Evolutionary conservation across 2,888 invertebrate genomes (phyloP).

Genomic region (Habrosyne pyritoides): DNA sequence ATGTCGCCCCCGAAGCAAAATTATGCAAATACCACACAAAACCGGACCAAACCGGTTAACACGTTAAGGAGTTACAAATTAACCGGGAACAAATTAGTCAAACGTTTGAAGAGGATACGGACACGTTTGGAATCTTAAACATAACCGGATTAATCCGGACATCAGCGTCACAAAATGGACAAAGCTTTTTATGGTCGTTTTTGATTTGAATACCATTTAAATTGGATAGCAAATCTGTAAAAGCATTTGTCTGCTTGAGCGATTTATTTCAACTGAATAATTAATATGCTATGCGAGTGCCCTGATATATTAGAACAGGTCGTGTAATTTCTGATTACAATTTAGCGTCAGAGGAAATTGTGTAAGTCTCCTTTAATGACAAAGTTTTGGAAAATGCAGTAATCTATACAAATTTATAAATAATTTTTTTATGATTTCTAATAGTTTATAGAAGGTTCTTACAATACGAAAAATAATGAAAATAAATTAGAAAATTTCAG

Average conservation of each 20-base stretch:
- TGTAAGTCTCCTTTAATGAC: neutral
- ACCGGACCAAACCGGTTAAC: constrained; percentile 22
- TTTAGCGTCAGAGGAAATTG: neutral
- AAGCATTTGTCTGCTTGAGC: neutral
- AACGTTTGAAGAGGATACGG: constrained; percentile 37
- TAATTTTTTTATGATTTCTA: no score
- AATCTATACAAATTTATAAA: no score
- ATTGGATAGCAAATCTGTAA: neutral
- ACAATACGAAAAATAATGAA: no score
- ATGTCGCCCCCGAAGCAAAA: constrained; percentile 12
- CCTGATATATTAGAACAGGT: neutral
- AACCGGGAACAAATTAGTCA: constrained; percentile 28
- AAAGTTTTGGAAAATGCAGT: no score
- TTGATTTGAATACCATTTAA: neutral
- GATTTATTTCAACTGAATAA: neutral
- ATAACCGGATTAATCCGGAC: constrained; percentile 41
- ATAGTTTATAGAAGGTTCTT: no score
- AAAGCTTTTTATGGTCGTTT: neutral
- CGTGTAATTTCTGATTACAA: neutral
- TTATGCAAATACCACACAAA: constrained; percentile 25
- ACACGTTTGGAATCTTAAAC: constrained; percentile 47
- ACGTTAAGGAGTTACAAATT: constrained; percentile 27
- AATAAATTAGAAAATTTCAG: no score
- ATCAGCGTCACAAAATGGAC: neutral
- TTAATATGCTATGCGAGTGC: neutral